These are phyloP conservation scores for Aegypius monachus DNA, from an alignment of 2,113 vertebrate genomes.

Conservation along the genomic window DNA sequence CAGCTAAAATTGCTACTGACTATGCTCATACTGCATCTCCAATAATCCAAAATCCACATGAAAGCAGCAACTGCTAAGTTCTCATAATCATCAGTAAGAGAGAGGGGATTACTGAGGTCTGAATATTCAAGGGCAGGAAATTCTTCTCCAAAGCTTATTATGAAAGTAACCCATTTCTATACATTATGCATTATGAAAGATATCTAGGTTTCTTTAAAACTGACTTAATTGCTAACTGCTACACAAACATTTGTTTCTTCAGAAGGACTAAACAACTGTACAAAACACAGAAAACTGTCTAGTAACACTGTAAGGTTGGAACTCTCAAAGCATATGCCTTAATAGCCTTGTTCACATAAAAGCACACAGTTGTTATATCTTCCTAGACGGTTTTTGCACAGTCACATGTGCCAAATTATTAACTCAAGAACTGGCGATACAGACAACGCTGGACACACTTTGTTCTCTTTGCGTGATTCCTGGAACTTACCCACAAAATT, in stretches of 20 bases:
- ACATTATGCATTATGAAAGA: not conserved
- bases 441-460: not conserved
- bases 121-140: not conserved
- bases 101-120: not conserved
- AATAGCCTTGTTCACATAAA: not conserved
- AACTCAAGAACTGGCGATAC: not conserved
- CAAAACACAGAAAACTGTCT: not conserved
- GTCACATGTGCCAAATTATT: not conserved
- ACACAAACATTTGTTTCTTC: not conserved
- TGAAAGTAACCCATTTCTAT: not conserved
- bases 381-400: not conserved
- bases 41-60: not conserved
- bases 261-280: not conserved
- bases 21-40: not conserved
- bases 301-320: not conserved
- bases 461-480: not conserved
- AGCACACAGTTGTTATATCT: not conserved
- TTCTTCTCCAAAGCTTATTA: not conserved
- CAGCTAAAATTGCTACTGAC: not conserved
- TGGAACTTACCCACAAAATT: not conserved
- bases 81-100: not conserved
- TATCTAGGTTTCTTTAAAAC: not conserved
- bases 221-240: not conserved
- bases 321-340: not conserved
- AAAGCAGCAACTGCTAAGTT: not conserved